These are phyloP conservation scores for Brachionus asplanchnoidis DNA, from an alignment of 1,140 invertebrate species.

Conservation along the genomic window DNA sequence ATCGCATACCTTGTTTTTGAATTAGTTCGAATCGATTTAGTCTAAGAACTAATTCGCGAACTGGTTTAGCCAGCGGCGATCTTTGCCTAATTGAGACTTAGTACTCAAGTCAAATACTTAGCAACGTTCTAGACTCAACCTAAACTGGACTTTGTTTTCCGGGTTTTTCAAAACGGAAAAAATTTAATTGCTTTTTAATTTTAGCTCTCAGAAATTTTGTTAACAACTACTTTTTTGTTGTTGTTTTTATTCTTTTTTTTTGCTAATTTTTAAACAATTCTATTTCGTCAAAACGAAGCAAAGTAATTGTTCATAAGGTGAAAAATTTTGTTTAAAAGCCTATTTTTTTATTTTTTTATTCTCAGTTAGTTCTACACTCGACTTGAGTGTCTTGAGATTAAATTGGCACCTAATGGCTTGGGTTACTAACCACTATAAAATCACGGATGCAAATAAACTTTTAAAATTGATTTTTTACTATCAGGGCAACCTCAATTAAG, in stretches of 20 bases:
- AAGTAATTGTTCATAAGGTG: conserved; percentile 24
- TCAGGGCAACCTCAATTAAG: too few species aligned
- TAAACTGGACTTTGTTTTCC: not conserved
- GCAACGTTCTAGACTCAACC: not conserved
- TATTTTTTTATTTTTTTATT: not conserved
- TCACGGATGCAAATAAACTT: not conserved
- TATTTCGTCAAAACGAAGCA: not conserved
- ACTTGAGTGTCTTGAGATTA: too few species aligned
- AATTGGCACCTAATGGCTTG: too few species aligned
- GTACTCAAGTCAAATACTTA: not conserved
- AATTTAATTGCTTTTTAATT: conserved; percentile 1
- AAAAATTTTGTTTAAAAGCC: not conserved
- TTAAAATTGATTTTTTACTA: not conserved
- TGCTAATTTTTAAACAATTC: not conserved
- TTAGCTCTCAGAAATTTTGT: not conserved
- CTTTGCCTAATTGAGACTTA: not conserved
- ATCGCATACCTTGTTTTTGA: not conserved
- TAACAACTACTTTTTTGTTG: not conserved
- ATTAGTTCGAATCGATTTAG: not conserved
- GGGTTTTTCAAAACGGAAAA: not conserved
- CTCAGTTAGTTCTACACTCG: not conserved
- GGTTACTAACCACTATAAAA: not conserved
- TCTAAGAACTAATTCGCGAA: not conserved
- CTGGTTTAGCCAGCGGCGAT: not conserved
- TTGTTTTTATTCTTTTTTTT: not conserved